These are phyloP conservation scores for Tanaodytes sp. DNA, from an alignment of 2,888 invertebrate genomes.

Conservation along the genomic window DNA sequence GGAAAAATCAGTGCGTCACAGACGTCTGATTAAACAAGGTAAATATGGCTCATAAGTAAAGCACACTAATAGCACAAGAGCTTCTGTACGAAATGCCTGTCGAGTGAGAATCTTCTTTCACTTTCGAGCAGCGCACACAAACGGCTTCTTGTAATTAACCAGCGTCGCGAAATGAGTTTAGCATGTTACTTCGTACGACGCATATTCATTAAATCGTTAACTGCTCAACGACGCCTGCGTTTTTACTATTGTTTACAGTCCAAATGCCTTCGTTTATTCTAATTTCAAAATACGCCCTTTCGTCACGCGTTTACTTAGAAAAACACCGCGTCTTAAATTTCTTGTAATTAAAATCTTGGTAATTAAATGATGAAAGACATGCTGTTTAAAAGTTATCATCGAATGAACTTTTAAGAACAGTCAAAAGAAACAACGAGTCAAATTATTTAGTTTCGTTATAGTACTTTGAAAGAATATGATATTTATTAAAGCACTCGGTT, in stretches of 20 bases:
- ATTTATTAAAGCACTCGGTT: too few relatives aligned
- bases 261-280: slow-evolving; percentile 30
- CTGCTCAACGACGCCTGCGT: slow-evolving; percentile 44
- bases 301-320: background rate
- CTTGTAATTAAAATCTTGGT: background rate
- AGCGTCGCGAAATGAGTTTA: slow-evolving; percentile 46
- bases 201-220: slow-evolving; percentile 54
- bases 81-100: slow-evolving; percentile 30
- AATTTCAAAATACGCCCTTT: slow-evolving; percentile 12
- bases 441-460: too few relatives aligned
- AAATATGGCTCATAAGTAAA: slow-evolving; percentile 32
- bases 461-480: too few relatives aligned
- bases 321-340: background rate
- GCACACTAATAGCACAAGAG: slow-evolving; percentile 30
- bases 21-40: slow-evolving; percentile 43
- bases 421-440: too few relatives aligned
- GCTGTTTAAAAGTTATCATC: too few relatives aligned
- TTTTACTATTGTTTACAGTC: slow-evolving; percentile 49
- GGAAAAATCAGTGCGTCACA: slow-evolving; percentile 26
- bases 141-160: slow-evolving; percentile 52
- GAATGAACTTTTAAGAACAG: too few relatives aligned
- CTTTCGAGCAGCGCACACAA: slow-evolving; percentile 47
- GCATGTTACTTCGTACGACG: slow-evolving; percentile 39
- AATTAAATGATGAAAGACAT: too few relatives aligned
- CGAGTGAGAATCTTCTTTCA: slow-evolving; percentile 50